A percentile compares a stretch with the other conserved stretches of the same genome.
Conservation (phyloP, 2,113 vertebrate genomes). For the Notiomystis cincta region DNA sequence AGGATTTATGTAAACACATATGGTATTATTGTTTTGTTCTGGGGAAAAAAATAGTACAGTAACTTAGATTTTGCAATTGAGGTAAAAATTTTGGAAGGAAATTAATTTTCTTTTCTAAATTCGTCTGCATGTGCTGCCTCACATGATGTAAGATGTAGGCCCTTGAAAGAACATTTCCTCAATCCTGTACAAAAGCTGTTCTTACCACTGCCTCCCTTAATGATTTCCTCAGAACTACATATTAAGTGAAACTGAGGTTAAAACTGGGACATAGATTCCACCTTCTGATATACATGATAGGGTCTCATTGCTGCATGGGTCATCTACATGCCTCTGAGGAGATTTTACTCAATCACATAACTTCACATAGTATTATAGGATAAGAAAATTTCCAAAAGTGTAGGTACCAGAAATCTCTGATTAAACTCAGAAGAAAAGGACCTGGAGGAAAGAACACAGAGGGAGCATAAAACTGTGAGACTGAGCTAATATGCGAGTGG, state of each 20-base stretch:
- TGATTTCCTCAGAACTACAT: neutral
- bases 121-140: neutral
- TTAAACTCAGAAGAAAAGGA: neutral
- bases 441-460: neutral
- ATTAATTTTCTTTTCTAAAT: neutral
- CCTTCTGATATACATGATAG: neutral
- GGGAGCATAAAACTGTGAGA: neutral
- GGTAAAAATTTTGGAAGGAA: neutral
- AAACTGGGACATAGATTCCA: neutral
- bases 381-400: neutral
- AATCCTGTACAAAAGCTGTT: neutral
- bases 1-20: neutral
- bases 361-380: neutral
- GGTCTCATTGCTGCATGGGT: neutral
- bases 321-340: neutral
- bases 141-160: rapidly evolving
- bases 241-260: neutral
- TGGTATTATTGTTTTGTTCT: neutral
- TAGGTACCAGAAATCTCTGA: neutral
- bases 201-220: neutral
- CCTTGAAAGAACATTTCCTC: neutral
- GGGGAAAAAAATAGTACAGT: neutral
- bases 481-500: rapidly evolving
- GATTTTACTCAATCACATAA: neutral
- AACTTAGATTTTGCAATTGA: neutral